A percentile compares a stretch with the other conserved stretches of the same genome.
phyloP scores from a whole-genome alignment of 2,113 vertebrate genomes.

The Ptyas mucosa region DNA sequence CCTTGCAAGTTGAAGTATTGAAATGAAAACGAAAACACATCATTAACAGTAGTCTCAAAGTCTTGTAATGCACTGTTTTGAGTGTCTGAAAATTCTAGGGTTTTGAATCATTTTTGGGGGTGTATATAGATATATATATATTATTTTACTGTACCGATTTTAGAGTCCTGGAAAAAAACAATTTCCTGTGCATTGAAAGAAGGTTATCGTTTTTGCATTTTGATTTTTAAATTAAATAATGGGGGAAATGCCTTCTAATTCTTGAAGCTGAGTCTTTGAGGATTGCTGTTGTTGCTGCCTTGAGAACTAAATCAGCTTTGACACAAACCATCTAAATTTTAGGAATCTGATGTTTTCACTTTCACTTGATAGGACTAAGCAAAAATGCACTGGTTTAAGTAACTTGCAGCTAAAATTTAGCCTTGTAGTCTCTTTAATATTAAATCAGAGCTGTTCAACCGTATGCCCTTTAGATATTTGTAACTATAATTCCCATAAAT shows the following conservation, averaged over 20 bases:
- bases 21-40: constrained; percentile 50
- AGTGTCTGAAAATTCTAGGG: constrained; percentile 43
- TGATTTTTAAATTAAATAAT: constrained; percentile 39
- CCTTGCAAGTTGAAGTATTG: constrained; percentile 51
- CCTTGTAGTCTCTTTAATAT: neutral
- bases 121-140: neutral
- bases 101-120: constrained; percentile 35
- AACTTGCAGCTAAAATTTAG: neutral
- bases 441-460: neutral
- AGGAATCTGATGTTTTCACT: neutral
- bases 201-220: neutral
- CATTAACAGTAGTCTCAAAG: constrained; percentile 47
- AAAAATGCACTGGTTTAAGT: constrained; percentile 3
- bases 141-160: constrained; percentile 22
- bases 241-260: constrained; percentile 27
- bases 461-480: neutral
- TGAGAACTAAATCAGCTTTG: constrained; percentile 25
- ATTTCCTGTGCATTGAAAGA: constrained; percentile 24
- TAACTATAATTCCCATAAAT: neutral
- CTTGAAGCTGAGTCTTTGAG: constrained; percentile 29
- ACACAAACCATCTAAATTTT: neutral
- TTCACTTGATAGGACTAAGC: neutral
- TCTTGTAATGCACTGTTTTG: constrained; percentile 54
- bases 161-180: constrained; percentile 42
- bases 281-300: constrained; percentile 30